A percentile compares a stretch with the other conserved stretches of the same genome.
Evolutionary conservation across 2,888 invertebrate genomes (phyloP).

Genomic region (Antheraea assamensis): DNA sequence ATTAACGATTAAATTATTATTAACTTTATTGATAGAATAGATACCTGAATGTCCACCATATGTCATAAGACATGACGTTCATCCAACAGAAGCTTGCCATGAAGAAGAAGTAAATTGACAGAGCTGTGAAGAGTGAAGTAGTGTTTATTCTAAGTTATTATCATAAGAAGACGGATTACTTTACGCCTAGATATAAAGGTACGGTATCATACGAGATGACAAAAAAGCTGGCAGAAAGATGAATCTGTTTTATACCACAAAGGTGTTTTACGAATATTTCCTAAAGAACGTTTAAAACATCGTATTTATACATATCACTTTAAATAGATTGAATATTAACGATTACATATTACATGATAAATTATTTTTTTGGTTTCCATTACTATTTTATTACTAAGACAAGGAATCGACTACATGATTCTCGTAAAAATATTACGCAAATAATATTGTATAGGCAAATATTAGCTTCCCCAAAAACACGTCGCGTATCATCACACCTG

Average conservation of each 20-base stretch:
- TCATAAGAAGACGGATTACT: background rate
- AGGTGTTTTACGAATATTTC: too few relatives aligned
- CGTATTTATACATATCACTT: too few relatives aligned
- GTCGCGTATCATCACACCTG: too few relatives aligned
- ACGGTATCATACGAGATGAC: background rate
- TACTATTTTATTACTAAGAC: background rate
- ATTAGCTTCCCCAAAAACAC: background rate
- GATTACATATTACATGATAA: background rate
- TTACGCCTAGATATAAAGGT: background rate
- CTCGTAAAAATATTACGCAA: background rate
- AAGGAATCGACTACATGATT: background rate
- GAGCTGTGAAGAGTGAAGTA: constrained; percentile 47
- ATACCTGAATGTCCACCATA: constrained; percentile 77
- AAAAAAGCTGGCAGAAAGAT: background rate
- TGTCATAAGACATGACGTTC: constrained; percentile 72
- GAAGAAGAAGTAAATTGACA: constrained; percentile 57
- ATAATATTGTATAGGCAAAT: background rate
- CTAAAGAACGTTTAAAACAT: too few relatives aligned
- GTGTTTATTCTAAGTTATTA: background rate
- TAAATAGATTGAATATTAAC: background rate
- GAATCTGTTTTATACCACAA: background rate
- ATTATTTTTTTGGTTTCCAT: background rate
- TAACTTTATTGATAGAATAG: background rate
- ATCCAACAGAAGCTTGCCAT: constrained; percentile 73
- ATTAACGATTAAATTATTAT: background rate